Evolutionary conservation across 2,888 invertebrate species (phyloP).

Genomic region (Cerceris rybyensis): DNA sequence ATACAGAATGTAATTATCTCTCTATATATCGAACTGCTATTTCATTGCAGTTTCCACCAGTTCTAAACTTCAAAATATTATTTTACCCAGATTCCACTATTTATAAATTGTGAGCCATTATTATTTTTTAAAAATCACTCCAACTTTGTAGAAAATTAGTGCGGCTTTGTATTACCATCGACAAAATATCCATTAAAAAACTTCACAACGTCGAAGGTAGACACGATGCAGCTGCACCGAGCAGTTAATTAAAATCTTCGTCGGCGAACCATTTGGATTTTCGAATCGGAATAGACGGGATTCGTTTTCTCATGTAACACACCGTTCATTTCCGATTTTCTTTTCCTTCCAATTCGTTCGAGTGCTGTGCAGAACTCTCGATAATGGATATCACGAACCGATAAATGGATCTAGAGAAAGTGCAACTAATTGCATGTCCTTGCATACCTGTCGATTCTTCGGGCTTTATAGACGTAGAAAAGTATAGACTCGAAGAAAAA

Average conservation of each 20-base stretch:
- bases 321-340: not conserved
- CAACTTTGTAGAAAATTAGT: too few species aligned
- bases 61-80: too few species aligned
- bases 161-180: not conserved
- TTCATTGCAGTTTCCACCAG: too few species aligned
- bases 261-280: not conserved
- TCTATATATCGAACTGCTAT: too few species aligned
- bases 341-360: not conserved
- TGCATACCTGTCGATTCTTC: not conserved
- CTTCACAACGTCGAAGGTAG: not conserved
- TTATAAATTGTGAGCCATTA: too few species aligned
- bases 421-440: not conserved
- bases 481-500: not conserved
- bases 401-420: not conserved
- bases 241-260: conserved; percentile 9
- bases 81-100: too few species aligned
- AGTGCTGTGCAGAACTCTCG: not conserved
- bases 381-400: not conserved
- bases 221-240: conserved; percentile 5
- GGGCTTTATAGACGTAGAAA: not conserved
- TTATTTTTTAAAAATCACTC: too few species aligned
- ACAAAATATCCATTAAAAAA: not conserved
- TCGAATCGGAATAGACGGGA: not conserved
- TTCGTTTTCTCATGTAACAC: not conserved
- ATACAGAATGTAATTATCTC: too few species aligned